phyloP scores from a whole-genome alignment of 2,888 invertebrate species.

The Norana najaformis region DNA sequence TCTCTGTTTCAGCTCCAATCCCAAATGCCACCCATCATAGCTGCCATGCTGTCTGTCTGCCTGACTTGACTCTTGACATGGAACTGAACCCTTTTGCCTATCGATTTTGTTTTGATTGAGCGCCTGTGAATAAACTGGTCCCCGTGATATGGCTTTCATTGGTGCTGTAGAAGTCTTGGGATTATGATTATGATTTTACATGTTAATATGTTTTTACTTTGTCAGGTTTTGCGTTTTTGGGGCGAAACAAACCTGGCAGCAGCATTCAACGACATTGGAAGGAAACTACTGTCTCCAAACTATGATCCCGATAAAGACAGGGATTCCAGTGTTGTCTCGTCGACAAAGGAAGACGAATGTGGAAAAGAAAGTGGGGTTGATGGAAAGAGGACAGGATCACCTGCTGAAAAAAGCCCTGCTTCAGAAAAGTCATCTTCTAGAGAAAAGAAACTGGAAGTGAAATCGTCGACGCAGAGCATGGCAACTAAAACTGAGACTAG shows the following conservation, averaged over 20 bases:
- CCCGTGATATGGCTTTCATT: too few relatives aligned
- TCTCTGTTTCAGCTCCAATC: too few relatives aligned
- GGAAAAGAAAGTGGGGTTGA: background rate
- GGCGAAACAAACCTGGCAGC: conserved; percentile 57
- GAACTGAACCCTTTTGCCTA: too few relatives aligned
- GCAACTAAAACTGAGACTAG: conserved; percentile 44
- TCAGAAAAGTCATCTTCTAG: background rate
- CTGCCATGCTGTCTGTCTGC: too few relatives aligned
- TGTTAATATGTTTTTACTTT: background rate
- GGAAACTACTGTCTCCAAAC: conserved; percentile 50
- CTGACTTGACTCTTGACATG: too few relatives aligned
- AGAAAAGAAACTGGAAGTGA: background rate
- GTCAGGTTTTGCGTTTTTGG: conserved; percentile 56
- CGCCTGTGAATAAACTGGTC: too few relatives aligned
- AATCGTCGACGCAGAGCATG: background rate
- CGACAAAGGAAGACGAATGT: background rate
- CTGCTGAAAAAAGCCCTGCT: background rate
- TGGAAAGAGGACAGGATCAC: background rate
- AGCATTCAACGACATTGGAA: conserved; percentile 56
- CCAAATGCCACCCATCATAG: too few relatives aligned
- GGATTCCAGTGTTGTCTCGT: background rate
- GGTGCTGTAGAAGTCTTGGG: too few relatives aligned
- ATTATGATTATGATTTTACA: too few relatives aligned
- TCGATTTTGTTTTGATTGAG: too few relatives aligned
- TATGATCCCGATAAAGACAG: conserved; percentile 37